Percentiles rank a stretch among this genome's conserved stretches.
phyloP scores from a whole-genome alignment of 2,797 vertebrate species.

The Acanthurus tractus region DNA sequence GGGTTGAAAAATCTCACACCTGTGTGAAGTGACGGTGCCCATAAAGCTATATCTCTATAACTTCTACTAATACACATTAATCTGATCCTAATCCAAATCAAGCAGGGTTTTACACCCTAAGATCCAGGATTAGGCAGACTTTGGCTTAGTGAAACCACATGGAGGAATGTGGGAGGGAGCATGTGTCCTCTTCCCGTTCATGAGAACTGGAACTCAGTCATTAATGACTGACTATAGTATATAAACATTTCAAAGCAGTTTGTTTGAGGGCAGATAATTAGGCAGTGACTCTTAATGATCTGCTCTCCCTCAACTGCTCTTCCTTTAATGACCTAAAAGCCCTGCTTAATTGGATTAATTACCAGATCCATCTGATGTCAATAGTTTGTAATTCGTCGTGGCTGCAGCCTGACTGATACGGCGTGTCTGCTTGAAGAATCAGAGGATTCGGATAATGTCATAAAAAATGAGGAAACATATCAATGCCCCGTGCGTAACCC shows the following conservation, averaged over 20 bases:
- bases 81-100: constrained; percentile 80
- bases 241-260: constrained; percentile 79
- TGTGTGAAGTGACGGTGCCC: constrained; percentile 60
- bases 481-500: constrained; percentile 19
- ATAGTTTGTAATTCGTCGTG: constrained; percentile 73
- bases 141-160: constrained; percentile 68
- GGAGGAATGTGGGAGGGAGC: constrained; percentile 70
- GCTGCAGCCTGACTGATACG: constrained; percentile 61
- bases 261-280: constrained; percentile 77
- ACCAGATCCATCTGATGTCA: constrained; percentile 77
- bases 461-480: constrained; percentile 40
- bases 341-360: constrained; percentile 85
- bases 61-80: constrained; percentile 81
- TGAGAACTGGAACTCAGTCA: constrained; percentile 64
- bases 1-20: constrained; percentile 53
- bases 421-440: constrained; percentile 51
- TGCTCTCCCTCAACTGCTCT: constrained; percentile 64
- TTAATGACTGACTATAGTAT: constrained; percentile 72
- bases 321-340: constrained; percentile 76
- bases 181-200: constrained; percentile 53
- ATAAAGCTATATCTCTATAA: constrained; percentile 63
- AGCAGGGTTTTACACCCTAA: constrained; percentile 76
- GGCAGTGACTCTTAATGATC: constrained; percentile 71
- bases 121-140: constrained; percentile 80
- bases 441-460: constrained; percentile 34